These are phyloP conservation scores for Ernsta delagoae DNA, from an alignment of 2,888 invertebrate genomes.

Conservation along the genomic window DNA sequence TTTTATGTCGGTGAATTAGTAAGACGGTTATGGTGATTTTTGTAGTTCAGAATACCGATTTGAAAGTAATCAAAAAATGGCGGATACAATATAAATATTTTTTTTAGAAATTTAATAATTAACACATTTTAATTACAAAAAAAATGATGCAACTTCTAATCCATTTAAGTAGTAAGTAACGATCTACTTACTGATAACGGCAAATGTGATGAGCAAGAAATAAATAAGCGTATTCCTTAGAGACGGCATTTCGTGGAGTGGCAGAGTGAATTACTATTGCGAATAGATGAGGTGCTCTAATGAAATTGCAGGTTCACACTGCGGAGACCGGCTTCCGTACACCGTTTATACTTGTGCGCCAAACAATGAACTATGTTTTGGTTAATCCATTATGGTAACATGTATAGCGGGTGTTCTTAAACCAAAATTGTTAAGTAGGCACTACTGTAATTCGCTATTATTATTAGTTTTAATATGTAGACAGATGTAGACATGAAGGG, in stretches of 20 bases:
- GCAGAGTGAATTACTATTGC: not conserved
- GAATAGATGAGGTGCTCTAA: conserved; percentile 18
- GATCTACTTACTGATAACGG: conserved; percentile 59
- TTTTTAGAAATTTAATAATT: no score
- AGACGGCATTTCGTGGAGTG: conserved; percentile 48
- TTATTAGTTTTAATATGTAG: no score
- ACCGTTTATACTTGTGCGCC: conserved; percentile 52
- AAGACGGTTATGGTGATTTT: no score
- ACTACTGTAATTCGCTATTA: no score
- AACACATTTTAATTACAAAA: not conserved
- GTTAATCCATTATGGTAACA: conserved; percentile 44
- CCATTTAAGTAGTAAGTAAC: not conserved
- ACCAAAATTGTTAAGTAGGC: no score
- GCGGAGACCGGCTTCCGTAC: conserved; percentile 40
- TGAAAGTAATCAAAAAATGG: no score
- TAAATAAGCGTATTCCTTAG: conserved; percentile 57
- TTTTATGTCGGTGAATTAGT: no score
- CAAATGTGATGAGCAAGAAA: conserved; percentile 59
- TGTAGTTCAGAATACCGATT: no score
- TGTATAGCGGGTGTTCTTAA: conserved; percentile 43
- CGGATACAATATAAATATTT: no score
- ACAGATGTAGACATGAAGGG: no score
- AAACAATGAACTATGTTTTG: conserved; percentile 55
- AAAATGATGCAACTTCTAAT: not conserved
- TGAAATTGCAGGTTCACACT: conserved; percentile 19